Evolutionary conservation across 2,797 vertebrate genomes (phyloP), one percentile per base, ranked within the genome.

Genomic region (Artibeus jamaicensis): DNA sequence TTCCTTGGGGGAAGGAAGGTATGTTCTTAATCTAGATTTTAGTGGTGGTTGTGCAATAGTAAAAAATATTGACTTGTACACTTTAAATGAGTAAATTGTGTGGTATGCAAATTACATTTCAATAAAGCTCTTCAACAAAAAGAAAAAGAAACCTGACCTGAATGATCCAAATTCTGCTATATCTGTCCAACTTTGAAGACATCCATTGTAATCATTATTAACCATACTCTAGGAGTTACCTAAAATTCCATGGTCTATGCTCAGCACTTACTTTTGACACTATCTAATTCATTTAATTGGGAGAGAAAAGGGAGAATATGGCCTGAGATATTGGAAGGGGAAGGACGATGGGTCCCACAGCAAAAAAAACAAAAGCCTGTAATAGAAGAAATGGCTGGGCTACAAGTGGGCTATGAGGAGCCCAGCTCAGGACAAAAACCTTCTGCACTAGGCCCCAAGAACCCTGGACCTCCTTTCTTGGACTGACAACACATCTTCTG

Each of bases 401-500:
- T 42, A n/a, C 2, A 18, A 2, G 9, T 26, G n/a, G 11, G 12
- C 21, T 34, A 7, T 3, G 1, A 68, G 48, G 78, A 83, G 3
- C 26, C 32, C 34, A 76, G 34, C 10, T 65, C 83, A 21, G 39
- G 32, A 53, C 7, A 21, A 39, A 92, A 90, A 67, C 26, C 76
- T 84, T 84, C 14, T 39, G 16, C 12, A 16, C 46, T 21, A 22
- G 50, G 67, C 26, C 42, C 57, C 32, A 68, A 29, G 37, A 68
- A 70, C 16, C 16, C 21, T 18, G 53, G 16, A 42, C 15, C 34
- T 59, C 37, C 9, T 93, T 65, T 26, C 48, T 94, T 68, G 62
- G 67, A 21, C 77, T 89, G 50, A 79, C 70, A 91, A 85, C 65
- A 84, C 34, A 89, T 55, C 96, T 94, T 94, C 70, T 89, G 86